Evolutionary conservation across 2,888 invertebrate species (phyloP).

Genomic region (Bellardia pandia): DNA sequence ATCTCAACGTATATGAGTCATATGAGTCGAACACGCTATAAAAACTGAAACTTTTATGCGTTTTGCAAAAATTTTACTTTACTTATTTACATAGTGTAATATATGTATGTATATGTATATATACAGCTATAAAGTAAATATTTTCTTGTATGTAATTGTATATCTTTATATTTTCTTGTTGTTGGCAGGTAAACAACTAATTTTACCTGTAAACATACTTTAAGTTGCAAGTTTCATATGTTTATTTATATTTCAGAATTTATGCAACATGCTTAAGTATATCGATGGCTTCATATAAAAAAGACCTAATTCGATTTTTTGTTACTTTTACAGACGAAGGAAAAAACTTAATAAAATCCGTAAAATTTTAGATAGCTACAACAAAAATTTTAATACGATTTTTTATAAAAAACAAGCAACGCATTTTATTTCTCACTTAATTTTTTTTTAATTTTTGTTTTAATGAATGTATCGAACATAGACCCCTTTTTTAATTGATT

Average conservation of each 20-base stretch:
- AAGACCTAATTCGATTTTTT: too few species aligned
- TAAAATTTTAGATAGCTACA: too few species aligned
- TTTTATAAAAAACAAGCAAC: too few species aligned
- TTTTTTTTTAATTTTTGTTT: too few species aligned
- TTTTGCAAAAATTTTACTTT: not conserved
- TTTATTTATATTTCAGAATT: not conserved
- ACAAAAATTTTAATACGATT: too few species aligned
- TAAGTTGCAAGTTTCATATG: slow-evolving; percentile 5
- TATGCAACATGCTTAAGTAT: not conserved
- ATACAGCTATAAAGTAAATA: not conserved
- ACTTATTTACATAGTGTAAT: too few species aligned
- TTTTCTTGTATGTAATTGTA: not conserved
- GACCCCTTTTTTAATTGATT: too few species aligned
- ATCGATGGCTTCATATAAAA: too few species aligned
- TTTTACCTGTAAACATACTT: slow-evolving; percentile 33
- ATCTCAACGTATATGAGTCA: not conserved
- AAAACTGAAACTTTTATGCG: slow-evolving; percentile 1
- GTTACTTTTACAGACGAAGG: too few species aligned
- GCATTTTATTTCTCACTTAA: too few species aligned
- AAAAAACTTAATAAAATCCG: too few species aligned
- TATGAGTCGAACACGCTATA: slow-evolving; percentile 4
- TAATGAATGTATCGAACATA: too few species aligned
- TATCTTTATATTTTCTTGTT: slow-evolving; percentile 1
- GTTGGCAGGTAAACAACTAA: slow-evolving; percentile 39
- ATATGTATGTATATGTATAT: not conserved